A percentile compares a stretch with the other conserved stretches of the same genome.
phyloP scores from a whole-genome alignment of 2,113 vertebrate genomes.

The Tachysurus fulvidraco region DNA sequence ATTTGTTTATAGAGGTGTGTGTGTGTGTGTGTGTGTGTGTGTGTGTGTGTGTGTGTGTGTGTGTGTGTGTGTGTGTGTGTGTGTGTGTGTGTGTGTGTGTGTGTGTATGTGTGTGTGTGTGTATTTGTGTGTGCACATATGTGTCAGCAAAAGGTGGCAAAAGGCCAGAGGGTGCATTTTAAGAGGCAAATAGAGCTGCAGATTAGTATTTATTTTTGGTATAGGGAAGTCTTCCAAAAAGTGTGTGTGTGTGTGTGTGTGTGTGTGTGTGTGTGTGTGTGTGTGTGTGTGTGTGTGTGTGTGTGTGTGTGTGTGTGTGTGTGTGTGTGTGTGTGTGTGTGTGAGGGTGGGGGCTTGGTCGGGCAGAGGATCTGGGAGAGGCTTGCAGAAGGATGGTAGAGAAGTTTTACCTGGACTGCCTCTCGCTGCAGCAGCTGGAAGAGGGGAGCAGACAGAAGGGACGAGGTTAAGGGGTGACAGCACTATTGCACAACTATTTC shows the following conservation, averaged over 20 bases:
- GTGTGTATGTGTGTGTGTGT: not conserved
- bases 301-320: slow-evolving; percentile 57
- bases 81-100: no score
- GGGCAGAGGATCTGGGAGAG: slow-evolving; percentile 62
- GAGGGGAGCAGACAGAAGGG: slow-evolving; percentile 55
- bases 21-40: not conserved
- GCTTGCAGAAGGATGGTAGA: slow-evolving; percentile 60
- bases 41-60: not conserved
- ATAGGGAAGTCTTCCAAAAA: slow-evolving; percentile 74
- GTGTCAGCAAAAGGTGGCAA: slow-evolving; percentile 63
- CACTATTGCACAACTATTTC: slow-evolving; percentile 69
- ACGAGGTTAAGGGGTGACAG: slow-evolving; percentile 74
- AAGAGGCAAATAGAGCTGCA: slow-evolving; percentile 71
- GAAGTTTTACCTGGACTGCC: slow-evolving; percentile 66
- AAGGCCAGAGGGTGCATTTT: slow-evolving; percentile 67
- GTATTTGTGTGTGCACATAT: not conserved
- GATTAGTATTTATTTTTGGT: slow-evolving; percentile 75
- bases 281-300: slow-evolving; percentile 36
- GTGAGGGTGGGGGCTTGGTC: slow-evolving; percentile 62
- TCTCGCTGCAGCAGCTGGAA: slow-evolving; percentile 50
- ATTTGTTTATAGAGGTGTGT: not conserved
- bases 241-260: slow-evolving; percentile 57
- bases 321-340: slow-evolving; percentile 28
- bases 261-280: slow-evolving; percentile 28
- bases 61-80: slow-evolving; percentile 30